Conservation (phyloP, 2,888 invertebrate genomes). For the Xanthostigma xanthostigma region DNA sequence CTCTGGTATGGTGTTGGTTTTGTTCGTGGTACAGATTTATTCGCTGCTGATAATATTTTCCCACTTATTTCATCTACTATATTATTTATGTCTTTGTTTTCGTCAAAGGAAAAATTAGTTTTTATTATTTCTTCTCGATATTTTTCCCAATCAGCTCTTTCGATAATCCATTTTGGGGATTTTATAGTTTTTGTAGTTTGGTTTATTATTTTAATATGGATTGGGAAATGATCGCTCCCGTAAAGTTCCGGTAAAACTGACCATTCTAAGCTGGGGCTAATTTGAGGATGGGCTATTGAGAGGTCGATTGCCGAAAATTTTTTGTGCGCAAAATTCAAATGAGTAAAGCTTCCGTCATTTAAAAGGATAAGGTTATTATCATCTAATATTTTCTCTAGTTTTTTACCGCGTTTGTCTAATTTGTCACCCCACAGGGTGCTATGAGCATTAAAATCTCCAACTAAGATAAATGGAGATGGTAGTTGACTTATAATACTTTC, state of each 20-base stretch:
- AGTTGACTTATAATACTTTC: slow-evolving; percentile 3
- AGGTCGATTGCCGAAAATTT: neutral
- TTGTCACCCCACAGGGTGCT: slow-evolving; percentile 5
- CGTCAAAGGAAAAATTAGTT: too few species aligned
- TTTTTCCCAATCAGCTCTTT: too few species aligned
- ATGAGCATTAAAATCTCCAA: slow-evolving; percentile 9
- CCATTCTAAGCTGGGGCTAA: neutral
- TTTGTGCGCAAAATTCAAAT: neutral
- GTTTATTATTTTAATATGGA: neutral
- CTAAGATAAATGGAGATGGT: slow-evolving; percentile 6
- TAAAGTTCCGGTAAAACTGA: slow-evolving; percentile 3
- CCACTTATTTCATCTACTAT: too few species aligned
- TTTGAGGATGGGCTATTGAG: neutral
- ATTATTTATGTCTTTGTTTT: too few species aligned
- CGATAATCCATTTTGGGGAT: too few species aligned
- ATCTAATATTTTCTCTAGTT: slow-evolving; percentile 5
- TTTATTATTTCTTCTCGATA: too few species aligned
- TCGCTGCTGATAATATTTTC: too few species aligned
- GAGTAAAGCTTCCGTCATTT: neutral
- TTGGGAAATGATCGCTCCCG: slow-evolving; percentile 6
- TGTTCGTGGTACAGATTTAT: too few species aligned
- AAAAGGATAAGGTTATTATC: slow-evolving; percentile 2
- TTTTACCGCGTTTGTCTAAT: slow-evolving; percentile 2
- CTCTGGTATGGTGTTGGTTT: neutral
- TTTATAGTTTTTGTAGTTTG: neutral